Base-by-base conservation (phyloP, 2,113 vertebrate genomes). In the Falco punctatus region DNA sequence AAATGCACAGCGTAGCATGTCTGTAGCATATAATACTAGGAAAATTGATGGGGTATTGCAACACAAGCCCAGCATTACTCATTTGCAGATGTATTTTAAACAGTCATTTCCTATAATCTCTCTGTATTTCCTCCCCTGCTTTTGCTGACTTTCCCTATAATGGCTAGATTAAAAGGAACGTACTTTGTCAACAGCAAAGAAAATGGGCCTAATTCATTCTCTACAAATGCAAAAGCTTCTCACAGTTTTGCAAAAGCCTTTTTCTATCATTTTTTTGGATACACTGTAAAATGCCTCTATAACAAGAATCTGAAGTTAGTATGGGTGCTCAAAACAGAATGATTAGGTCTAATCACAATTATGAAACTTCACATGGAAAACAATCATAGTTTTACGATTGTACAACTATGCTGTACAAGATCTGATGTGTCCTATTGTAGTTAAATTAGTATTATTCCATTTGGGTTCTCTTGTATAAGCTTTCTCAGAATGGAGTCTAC, bases 1-100 rank as follows among this genome's bases (percentile, higher is more conserved):
- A 90, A 83, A 86, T 48, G n/a, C 66, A 88, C 6, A 42, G 20
- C 48, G 55, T 38, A 86, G 64, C n/a, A 40, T 94, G 81, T 77
- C 70, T 94, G 58, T 44, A 90, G 49, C 15, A 93, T 32, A 66
- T 18, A 77, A 48, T 46, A 74, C 38, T 62, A 84, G 35, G n/a
- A 88, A 83, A 96, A 94, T 78, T 81, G 94, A 95, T 94, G 86
- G 42, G 18, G 55, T 78, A 94, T 59, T 93, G 67, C 94, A 92
- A 86, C 75, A 81, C 48, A 81, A 96, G 72, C 75, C 86, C 64
- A 88, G 82, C 86, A 96, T 96, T 94, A 96, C 88, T 96, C 94
- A 97, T 93, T 96, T 96, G 82, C 86, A 92, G 95, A 96, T 92
- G 90, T 96, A 94, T 95, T 93, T 96, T 93, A 94, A 97, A 92